A percentile compares a stretch with the other conserved stretches of the same genome.
These are phyloP conservation scores for Bombus picipes DNA, from an alignment of 1,140 invertebrate species.

Conservation along the genomic window DNA sequence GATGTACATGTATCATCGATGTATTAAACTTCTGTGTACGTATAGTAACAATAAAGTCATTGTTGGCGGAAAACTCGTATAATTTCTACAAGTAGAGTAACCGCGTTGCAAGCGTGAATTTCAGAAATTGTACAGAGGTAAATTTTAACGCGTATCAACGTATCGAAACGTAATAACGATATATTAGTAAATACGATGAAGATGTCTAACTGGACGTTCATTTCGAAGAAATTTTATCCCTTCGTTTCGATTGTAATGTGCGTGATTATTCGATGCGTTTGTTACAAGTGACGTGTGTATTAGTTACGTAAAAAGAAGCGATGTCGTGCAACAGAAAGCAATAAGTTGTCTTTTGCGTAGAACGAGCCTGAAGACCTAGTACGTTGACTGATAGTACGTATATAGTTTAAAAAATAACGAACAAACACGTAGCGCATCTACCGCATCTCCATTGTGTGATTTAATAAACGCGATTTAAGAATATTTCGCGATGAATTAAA, in stretches of 20 bases:
- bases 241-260: background rate
- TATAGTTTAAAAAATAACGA: conserved; percentile 38
- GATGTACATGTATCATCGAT: background rate
- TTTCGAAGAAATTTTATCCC: background rate
- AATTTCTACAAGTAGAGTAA: background rate
- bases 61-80: background rate
- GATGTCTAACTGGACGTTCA: background rate
- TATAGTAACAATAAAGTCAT: background rate
- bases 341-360: conserved; percentile 50
- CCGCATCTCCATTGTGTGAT: conserved; percentile 10
- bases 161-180: background rate
- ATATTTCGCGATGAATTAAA: background rate
- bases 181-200: background rate
- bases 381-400: conserved; percentile 57
- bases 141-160: background rate
- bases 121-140: background rate
- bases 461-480: background rate
- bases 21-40: background rate
- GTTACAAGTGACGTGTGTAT: background rate
- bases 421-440: background rate
- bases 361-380: conserved; percentile 31
- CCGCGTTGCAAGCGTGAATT: background rate
- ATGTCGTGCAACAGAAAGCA: conserved; percentile 52
- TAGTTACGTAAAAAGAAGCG: conserved; percentile 12
- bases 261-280: background rate